A percentile compares a stretch with the other conserved stretches of the same genome.
phyloP scores from a whole-genome alignment of 2,888 invertebrate species.

The Ellobium chinense region DNA sequence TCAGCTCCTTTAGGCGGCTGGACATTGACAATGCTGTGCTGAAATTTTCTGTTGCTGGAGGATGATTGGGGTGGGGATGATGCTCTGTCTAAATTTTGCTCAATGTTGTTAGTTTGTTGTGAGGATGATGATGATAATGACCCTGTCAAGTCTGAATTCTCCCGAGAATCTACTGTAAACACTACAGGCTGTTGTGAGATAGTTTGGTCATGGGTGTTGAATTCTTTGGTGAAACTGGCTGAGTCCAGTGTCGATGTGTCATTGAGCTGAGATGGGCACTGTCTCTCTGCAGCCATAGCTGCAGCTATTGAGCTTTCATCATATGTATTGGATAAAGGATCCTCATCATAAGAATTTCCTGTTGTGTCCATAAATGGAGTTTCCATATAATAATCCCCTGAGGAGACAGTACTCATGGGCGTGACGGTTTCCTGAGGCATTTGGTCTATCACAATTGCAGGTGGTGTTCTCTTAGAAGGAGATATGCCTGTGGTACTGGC shows the following conservation, averaged over 20 bases:
- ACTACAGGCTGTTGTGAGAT: not conserved
- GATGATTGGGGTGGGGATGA: not conserved
- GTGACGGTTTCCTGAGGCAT: not conserved
- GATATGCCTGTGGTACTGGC: not conserved
- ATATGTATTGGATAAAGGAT: too few relatives aligned
- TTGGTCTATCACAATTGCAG: not conserved
- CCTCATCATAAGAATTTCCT: not conserved
- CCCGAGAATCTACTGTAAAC: not conserved
- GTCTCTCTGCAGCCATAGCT: not conserved
- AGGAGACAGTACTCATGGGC: not conserved
- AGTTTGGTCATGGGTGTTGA: not conserved
- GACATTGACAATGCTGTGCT: not conserved
- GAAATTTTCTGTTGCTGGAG: too few relatives aligned
- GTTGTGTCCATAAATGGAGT: conserved; percentile 4
- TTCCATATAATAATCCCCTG: not conserved
- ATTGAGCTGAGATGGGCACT: not conserved
- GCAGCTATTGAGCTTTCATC: too few relatives aligned
- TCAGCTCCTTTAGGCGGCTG: not conserved
- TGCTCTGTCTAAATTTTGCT: not conserved
- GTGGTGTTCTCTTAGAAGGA: not conserved
- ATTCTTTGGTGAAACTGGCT: not conserved
- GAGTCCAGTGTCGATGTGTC: not conserved
- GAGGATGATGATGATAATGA: not conserved
- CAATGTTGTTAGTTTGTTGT: not conserved
- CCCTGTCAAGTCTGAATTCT: not conserved